Percentiles rank a stretch among this genome's conserved stretches.
phyloP scores from a whole-genome alignment of 1,140 invertebrate species.

The Oscheius sp. region DNA sequence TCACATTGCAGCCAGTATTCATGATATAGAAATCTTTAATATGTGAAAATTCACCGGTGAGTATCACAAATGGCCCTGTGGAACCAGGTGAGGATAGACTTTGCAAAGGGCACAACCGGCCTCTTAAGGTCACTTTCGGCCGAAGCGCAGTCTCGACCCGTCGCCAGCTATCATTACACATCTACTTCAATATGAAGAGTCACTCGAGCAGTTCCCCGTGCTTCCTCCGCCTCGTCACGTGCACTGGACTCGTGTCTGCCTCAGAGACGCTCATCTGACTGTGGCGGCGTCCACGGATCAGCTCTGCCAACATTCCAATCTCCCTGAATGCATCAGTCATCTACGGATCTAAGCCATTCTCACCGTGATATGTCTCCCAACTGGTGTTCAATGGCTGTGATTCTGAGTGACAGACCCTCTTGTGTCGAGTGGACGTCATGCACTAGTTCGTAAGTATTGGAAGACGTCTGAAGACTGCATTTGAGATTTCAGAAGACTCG shows the following conservation, averaged over 20 bases:
- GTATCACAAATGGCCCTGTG: slow-evolving; percentile 2
- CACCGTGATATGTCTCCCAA: slow-evolving; percentile 45
- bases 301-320: background rate
- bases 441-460: slow-evolving; percentile 55
- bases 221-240: background rate
- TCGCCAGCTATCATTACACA: background rate
- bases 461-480: slow-evolving; percentile 48
- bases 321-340: background rate
- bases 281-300: background rate
- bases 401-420: slow-evolving; percentile 56
- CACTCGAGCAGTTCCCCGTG: background rate
- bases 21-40: no score
- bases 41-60: background rate
- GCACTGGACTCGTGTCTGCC: background rate
- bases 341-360: background rate
- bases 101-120: no score
- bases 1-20: no score
- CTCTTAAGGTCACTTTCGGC: background rate
- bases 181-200: background rate
- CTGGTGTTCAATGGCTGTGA: slow-evolving; percentile 59
- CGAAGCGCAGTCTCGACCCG: slow-evolving; percentile 1
- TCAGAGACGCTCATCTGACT: slow-evolving; percentile 1
- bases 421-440: slow-evolving; percentile 57
- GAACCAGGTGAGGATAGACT: background rate
- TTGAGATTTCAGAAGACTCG: background rate